A percentile compares a stretch with the other conserved stretches of the same genome.
Conservation (phyloP, 2,113 vertebrate genomes). For the Colaptes auratus region DNA sequence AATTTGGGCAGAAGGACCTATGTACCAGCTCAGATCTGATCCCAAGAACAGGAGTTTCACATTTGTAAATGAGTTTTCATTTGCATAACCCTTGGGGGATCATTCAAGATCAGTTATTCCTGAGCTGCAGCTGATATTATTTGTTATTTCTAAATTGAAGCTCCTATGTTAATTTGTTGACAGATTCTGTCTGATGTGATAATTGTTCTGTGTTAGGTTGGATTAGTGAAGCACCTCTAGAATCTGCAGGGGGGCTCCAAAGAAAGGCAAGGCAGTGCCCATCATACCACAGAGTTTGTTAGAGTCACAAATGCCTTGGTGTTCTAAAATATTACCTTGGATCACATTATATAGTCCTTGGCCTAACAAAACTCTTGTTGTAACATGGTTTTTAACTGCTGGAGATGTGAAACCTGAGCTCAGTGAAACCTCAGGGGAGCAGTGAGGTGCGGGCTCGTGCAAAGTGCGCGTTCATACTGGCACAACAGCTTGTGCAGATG, state of each 20-base stretch:
- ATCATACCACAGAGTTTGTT: neutral
- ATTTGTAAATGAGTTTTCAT: constrained; percentile 28
- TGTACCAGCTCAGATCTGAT: neutral
- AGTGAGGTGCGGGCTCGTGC: accelerated
- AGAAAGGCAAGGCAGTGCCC: neutral
- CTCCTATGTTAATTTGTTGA: constrained; percentile 44
- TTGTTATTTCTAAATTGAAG: constrained; percentile 49
- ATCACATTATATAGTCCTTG: neutral
- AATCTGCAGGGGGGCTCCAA: neutral
- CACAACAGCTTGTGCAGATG: accelerated
- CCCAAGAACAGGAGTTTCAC: neutral
- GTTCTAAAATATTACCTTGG: neutral
- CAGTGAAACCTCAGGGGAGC: neutral
- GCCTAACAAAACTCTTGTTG: neutral
- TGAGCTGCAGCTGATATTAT: constrained; percentile 42
- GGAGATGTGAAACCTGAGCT: neutral
- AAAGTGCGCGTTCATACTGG: accelerated
- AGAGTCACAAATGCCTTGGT: neutral
- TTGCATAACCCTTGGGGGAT: constrained; percentile 22
- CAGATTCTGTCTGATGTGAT: constrained; percentile 20
- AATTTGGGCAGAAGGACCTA: neutral
- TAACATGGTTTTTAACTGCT: neutral
- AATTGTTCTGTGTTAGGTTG: constrained; percentile 25
- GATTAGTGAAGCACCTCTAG: neutral
- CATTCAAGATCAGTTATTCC: neutral